These are phyloP conservation scores for Ramazzottius varieornatus DNA, from an alignment of 2,888 invertebrate genomes.

Conservation along the genomic window DNA sequence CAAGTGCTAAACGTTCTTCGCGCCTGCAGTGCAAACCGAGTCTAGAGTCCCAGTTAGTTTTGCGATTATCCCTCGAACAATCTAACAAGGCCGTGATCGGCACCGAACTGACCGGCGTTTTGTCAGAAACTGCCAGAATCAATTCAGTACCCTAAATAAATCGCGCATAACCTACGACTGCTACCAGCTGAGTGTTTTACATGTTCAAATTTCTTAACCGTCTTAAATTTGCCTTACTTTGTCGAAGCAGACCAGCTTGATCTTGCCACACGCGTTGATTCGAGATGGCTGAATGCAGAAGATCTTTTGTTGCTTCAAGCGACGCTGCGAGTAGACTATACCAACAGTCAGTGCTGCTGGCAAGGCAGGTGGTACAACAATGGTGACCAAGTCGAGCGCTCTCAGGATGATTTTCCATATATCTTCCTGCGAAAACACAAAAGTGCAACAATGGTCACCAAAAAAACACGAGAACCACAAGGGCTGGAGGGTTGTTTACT, in stretches of 20 bases:
- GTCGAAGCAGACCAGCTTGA: constrained; percentile 47
- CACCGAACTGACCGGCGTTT: no score
- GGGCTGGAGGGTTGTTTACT: no score
- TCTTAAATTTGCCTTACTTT: no score
- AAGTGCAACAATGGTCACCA: no score
- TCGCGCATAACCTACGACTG: background rate
- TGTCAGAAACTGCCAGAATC: no score
- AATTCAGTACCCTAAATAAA: no score
- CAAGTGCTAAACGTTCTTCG: background rate
- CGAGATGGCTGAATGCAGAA: constrained; percentile 74
- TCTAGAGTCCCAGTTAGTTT: no score
- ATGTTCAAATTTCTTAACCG: no score
- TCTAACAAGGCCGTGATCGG: no score
- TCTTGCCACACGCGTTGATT: constrained; percentile 55
- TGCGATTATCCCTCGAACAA: no score
- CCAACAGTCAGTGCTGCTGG: constrained; percentile 93
- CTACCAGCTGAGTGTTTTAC: no score
- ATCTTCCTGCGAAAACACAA: background rate
- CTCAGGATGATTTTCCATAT: constrained; percentile 37
- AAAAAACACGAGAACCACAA: no score
- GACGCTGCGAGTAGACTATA: constrained; percentile 56
- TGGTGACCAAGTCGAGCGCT: constrained; percentile 64
- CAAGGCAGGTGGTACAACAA: constrained; percentile 69
- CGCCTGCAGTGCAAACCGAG: constrained; percentile 4
- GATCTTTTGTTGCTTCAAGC: constrained; percentile 47